Evolutionary conservation across 2,113 vertebrate species (phyloP).

Genomic region (Pelobates fuscus): DNA sequence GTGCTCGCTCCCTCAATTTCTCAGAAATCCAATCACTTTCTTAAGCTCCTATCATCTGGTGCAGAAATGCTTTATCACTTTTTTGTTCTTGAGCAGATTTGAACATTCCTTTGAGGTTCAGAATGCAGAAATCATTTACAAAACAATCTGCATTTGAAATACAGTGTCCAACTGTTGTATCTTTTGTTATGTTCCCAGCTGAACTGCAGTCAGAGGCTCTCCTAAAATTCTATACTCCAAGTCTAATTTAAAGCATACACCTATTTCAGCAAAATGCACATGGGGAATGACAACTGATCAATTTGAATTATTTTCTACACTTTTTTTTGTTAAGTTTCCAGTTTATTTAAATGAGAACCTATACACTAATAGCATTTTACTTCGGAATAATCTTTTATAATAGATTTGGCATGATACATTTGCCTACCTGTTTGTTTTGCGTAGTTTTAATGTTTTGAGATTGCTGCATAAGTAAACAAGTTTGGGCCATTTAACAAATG

Average conservation of each 20-base stretch:
- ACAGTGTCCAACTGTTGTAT: conserved; percentile 14
- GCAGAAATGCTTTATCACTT: conserved; percentile 35
- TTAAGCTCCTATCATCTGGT: conserved; percentile 28
- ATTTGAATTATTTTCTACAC: neutral
- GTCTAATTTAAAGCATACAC: neutral
- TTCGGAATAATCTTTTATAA: neutral
- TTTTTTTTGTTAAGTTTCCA: no score
- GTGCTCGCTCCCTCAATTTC: conserved; percentile 15
- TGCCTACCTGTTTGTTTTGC: no score
- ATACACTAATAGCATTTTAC: neutral
- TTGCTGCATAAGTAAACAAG: no score
- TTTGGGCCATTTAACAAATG: no score
- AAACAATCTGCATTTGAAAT: conserved; percentile 39
- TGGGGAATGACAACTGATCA: neutral
- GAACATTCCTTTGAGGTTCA: conserved; percentile 34
- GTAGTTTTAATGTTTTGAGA: no score
- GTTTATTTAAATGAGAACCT: no score
- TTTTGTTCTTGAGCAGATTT: conserved; percentile 28
- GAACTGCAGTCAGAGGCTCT: neutral
- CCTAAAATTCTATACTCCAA: neutral
- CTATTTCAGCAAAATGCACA: neutral
- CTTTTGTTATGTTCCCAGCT: conserved; percentile 24
- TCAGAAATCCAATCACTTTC: conserved; percentile 40
- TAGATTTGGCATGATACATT: no score
- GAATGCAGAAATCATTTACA: conserved; percentile 24